Conservation (phyloP, 2,888 invertebrate species). For the Pristionchus japonicus region DNA sequence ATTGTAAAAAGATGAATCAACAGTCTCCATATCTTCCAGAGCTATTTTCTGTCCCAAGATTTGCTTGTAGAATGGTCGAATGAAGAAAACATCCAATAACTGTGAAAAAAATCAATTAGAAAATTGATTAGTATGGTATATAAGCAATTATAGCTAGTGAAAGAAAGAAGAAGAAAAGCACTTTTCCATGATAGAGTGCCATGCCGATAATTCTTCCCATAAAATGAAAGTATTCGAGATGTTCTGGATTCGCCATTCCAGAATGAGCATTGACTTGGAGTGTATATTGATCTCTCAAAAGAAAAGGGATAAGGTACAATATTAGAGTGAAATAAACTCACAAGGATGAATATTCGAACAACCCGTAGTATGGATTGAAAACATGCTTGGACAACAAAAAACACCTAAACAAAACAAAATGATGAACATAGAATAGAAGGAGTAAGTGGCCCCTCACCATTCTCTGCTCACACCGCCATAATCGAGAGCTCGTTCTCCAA, state of each 20-base stretch:
- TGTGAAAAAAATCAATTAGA: too few relatives aligned
- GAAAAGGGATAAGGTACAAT: not conserved
- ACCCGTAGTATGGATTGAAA: constrained; percentile 99
- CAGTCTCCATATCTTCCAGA: constrained; percentile 97
- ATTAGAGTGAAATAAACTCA: constrained; percentile 78
- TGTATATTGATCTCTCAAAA: constrained; percentile 91
- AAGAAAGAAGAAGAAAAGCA: too few relatives aligned
- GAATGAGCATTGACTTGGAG: constrained; percentile 98
- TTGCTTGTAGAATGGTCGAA: constrained; percentile 99
- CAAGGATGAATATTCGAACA: constrained; percentile 99
- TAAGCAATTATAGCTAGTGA: too few relatives aligned
- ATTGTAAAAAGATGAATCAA: constrained; percentile 98
- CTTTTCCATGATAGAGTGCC: constrained; percentile 98
- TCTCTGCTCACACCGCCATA: constrained; percentile 80
- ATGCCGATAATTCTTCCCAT: constrained; percentile 98
- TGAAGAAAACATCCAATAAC: constrained; percentile 86
- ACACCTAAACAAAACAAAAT: constrained; percentile 79
- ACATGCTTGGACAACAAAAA: constrained; percentile 98
- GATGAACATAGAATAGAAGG: not conserved
- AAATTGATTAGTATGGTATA: too few relatives aligned
- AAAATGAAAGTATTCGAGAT: constrained; percentile 97
- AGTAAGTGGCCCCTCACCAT: constrained; percentile 83
- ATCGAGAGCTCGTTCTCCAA: constrained; percentile 83
- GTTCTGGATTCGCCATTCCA: constrained; percentile 96
- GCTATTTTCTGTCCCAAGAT: constrained; percentile 95